Evolutionary conservation across 1,140 invertebrate species (phyloP).

Genomic region (Apis cerana): DNA sequence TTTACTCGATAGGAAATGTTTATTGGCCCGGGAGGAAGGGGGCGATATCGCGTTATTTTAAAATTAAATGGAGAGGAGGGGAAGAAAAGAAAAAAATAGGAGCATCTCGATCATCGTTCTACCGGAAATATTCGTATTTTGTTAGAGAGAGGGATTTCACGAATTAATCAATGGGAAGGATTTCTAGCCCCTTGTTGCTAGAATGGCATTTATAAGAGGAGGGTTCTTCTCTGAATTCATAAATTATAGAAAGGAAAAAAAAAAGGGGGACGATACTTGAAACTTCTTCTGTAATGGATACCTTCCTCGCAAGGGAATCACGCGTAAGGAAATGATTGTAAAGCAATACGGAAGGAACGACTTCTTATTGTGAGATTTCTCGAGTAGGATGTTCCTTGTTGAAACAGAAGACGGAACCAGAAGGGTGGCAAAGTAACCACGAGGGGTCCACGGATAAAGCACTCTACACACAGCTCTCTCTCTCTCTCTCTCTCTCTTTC

Average conservation of each 20-base stretch:
- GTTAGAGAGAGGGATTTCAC: background rate
- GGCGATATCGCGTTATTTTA: background rate
- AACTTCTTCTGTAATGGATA: background rate
- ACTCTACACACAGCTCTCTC: conserved; percentile 1
- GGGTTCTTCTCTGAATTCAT: too few species aligned
- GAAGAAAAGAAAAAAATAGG: too few species aligned
- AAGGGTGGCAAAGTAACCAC: conserved; percentile 57
- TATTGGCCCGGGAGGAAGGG: conserved; percentile 4
- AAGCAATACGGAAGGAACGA: conserved; percentile 31
- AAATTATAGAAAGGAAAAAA: background rate
- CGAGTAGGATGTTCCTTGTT: conserved; percentile 37
- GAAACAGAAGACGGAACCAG: conserved; percentile 37
- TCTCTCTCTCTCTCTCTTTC: background rate
- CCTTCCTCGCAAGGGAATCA: background rate
- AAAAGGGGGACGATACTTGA: background rate
- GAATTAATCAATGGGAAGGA: background rate
- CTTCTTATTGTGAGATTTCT: conserved; percentile 29
- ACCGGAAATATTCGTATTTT: background rate
- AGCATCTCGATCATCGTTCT: background rate
- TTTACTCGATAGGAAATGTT: conserved; percentile 30
- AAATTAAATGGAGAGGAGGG: background rate
- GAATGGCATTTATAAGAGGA: background rate
- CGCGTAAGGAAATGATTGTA: conserved; percentile 16
- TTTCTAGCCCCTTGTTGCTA: background rate
- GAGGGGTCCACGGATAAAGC: conserved; percentile 49